Evolutionary conservation across 2,797 vertebrate genomes (phyloP), one percentile per base, ranked within the genome.

Genomic region (Phoebastria nigripes): DNA sequence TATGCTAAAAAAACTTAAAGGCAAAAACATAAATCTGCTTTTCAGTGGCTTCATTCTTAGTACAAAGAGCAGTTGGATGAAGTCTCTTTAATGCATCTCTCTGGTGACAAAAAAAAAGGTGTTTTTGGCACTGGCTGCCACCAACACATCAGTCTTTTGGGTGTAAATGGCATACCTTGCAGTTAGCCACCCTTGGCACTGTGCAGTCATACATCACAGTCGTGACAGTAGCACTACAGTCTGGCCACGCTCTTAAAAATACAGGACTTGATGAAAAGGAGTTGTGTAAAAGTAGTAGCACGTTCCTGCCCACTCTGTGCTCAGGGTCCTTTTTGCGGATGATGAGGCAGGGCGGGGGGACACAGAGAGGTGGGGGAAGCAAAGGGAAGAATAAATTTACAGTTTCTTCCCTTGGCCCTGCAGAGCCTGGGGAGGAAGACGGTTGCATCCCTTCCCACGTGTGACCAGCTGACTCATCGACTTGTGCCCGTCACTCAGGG

Each of bases 361-460:
- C 10, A 54, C 21, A 15, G 9, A 5, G 11, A 61, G 41, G 35
- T 66, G 26, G 11, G 18, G 21, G 51, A 59, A 59, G 25, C n/a
- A 87, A 77, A 70, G 21, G 19, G 11, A 87, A 52, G 29, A 52
- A 47, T 35, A 71, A 46, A 35, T 70, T 39, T 35, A 42, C 31
- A 21, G 42, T 46, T 85, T 61, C 16, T 63, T 13, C 37, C 51
- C 6, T 69, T 46, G 63, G 21, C 9, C 12, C 44, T 47, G 37
- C 28, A 63, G 8, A 69, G 8, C 21, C 42, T 0, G 2, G 29
- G 41, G 28, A 70, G 18, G 28, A n/a, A 49, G 19, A 5, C 0
- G 2, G 29, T 46, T 63, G 29, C 10, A 52, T 31, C 47, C 44
- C 20, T 39, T 25, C 47, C 52, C 46, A 2, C 6, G 28, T 1